Base-by-base conservation (phyloP, 2,888 invertebrate genomes). In the Pantelozetes paolii region DNA sequence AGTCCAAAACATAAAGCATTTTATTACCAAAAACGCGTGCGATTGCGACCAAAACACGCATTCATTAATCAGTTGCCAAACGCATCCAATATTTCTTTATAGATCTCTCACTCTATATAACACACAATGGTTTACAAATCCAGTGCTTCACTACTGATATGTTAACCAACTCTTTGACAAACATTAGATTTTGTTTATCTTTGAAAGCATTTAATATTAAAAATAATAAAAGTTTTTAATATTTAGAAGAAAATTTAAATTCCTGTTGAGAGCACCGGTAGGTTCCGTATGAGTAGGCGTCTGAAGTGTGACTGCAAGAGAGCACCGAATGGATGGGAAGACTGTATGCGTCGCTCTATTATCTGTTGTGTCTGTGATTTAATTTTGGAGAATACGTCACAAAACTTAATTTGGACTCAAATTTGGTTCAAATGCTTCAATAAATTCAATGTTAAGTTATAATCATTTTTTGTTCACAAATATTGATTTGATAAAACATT, bases 241-340 rank as follows among this genome's bases (percentile, higher is more conserved):
- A 40, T 9, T 40, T 40, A n/a, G n/a, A 40, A 40, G 13, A 40
- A 40, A 13, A 9, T 13, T 40, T 40, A 40, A 40, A 40, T 40
- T 40, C 13, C 20, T 5, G 20, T n/a, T 11, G 20, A 11, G 20
- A 20, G 50, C 11, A 45, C 15, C 50, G 50, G 50, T n/a, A 5
- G 3, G 50, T 50, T 20, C 13, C 6, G 50, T 20, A 23, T 36
- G 40, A 20, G 64, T 64, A 36, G 64, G 64, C 32, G 36, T 64
- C 64, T 64, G 20, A n/a, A 64, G 64, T 64, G 64, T 36, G 64
- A 64, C 64, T 64, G 64, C 20, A 64, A 64, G 64, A 64, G 64
- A 64, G 64, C 64, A 59, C 48, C 8, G 36, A 64, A 32, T 64
- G 40, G 64, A 64, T 64, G 64, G 5, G 5, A 64, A 54, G 26